Base-by-base conservation (phyloP, 2,113 vertebrate species). In the Numenius arquata region DNA sequence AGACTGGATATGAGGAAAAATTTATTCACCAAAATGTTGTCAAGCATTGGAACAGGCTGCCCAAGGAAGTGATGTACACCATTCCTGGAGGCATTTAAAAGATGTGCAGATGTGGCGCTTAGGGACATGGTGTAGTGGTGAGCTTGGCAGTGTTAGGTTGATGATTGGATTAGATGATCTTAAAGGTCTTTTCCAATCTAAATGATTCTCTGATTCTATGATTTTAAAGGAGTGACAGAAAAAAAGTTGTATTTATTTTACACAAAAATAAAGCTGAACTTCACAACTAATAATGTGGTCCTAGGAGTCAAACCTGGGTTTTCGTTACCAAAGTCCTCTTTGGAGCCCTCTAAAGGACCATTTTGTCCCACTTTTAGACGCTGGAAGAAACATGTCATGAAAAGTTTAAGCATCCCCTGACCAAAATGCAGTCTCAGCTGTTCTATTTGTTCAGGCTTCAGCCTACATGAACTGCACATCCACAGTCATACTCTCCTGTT, bases 81-180 rank as follows among this genome's bases (percentile, higher is more conserved):
- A 8, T n/a, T 23, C 41, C n/a, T 40, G n/a, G 22, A 3, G 4
- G 23, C 22, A n/a, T 71, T 71, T 50, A 71, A 41, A 61, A n/a
- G 36, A 50, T 0, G 0, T 5, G 5, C 41, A 61, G 30, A n/a
- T 29, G 7, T 29, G 45, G 8, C 3, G 2, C 36, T 50, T 59
- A 12, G 8, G 36, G 29, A 34, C 8, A 29, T 18, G 11, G 30
- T 71, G 71, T 50, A 83, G 36, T 50, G 29, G 36, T 38, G 22
- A 29, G 58, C n/a, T 59, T 34, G n/a, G 29, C 23, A 43, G 30
- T 41, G 30, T 11, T 78, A n/a, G 18, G 11, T 55, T 55, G 8
- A 45, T 3, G 3, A 15, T 22, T 29, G 14, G 36, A 65, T 15
- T 65, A 9, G 3, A 29, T 23, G 32, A 50, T 59, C 14, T 50